Evolutionary conservation across 2,113 vertebrate species (phyloP).

Genomic region (Neopipo cinnamomea): DNA sequence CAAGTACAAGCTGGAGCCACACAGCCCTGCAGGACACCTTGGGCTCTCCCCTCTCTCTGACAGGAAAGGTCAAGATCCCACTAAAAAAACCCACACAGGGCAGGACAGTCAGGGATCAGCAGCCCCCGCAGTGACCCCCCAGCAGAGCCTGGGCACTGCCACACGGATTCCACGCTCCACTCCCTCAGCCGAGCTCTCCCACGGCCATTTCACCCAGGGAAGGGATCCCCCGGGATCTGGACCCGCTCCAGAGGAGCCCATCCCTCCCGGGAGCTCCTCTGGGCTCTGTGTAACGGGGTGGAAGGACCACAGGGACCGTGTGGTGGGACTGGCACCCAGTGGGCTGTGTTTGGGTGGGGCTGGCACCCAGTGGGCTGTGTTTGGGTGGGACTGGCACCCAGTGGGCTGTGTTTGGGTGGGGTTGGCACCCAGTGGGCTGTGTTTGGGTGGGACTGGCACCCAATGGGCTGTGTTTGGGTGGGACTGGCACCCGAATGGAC

Average conservation of each 20-base stretch:
- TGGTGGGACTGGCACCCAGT: accelerated
- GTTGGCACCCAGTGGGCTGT: accelerated
- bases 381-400: accelerated
- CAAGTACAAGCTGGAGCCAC: background rate
- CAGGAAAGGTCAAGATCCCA: background rate
- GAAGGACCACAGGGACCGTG: accelerated
- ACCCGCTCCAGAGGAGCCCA: background rate
- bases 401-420: accelerated
- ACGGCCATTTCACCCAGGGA: accelerated
- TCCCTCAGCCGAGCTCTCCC: background rate
- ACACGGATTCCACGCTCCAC: accelerated
- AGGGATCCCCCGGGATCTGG: background rate
- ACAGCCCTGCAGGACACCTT: background rate
- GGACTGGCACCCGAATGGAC: accelerated
- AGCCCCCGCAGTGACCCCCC: accelerated
- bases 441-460: no score
- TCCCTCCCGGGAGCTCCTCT: accelerated
- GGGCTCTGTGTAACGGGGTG: background rate
- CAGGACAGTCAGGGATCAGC: accelerated
- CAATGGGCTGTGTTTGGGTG: accelerated
- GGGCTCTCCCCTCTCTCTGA: background rate
- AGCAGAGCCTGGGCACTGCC: background rate
- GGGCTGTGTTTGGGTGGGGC: accelerated
- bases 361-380: accelerated
- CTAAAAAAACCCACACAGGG: accelerated